These are phyloP conservation scores for Stegophylla sp. DNA, from an alignment of 2,888 invertebrate species.

Conservation along the genomic window DNA sequence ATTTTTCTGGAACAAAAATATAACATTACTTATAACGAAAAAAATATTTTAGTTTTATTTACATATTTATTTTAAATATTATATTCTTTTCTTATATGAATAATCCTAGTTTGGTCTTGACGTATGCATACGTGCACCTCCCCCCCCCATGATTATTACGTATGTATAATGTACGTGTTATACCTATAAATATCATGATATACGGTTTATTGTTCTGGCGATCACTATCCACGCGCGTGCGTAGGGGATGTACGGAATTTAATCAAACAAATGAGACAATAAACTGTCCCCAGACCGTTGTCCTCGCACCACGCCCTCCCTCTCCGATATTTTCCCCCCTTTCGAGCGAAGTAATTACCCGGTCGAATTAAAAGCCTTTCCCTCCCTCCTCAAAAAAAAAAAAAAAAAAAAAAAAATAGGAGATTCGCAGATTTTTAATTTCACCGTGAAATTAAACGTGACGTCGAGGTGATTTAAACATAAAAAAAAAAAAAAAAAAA, in stretches of 20 bases:
- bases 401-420: neutral
- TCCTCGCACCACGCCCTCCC: neutral
- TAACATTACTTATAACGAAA: too few relatives aligned
- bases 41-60: too few relatives aligned
- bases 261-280: slow-evolving; percentile 35
- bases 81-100: too few relatives aligned
- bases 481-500: too few relatives aligned
- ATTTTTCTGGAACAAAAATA: too few relatives aligned
- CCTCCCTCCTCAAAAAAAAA: neutral
- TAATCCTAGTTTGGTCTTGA: too few relatives aligned
- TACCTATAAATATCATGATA: neutral
- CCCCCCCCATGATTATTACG: too few relatives aligned
- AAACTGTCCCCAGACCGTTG: slow-evolving; percentile 19
- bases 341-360: slow-evolving; percentile 39
- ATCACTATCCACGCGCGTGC: neutral
- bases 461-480: neutral
- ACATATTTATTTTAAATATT: too few relatives aligned
- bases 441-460: slow-evolving; percentile 8
- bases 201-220: slow-evolving; percentile 13
- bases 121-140: too few relatives aligned
- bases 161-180: too few relatives aligned
- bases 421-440: slow-evolving; percentile 30
- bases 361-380: slow-evolving; percentile 36
- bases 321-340: neutral
- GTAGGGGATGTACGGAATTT: neutral